Evolutionary conservation across 2,888 invertebrate genomes (phyloP).

Genomic region (Heliconius erato): DNA sequence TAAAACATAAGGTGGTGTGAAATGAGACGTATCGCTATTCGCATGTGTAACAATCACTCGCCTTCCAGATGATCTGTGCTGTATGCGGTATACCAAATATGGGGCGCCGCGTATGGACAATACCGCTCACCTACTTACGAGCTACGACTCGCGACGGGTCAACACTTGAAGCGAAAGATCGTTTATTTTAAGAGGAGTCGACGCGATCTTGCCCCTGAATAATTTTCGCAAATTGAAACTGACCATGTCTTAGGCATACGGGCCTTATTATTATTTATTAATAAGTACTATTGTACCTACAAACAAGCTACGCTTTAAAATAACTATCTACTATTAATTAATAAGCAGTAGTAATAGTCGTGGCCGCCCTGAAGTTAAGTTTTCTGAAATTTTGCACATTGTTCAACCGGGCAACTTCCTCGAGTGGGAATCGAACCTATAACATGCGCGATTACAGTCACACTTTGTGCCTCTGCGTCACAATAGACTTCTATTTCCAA

Average conservation of each 20-base stretch:
- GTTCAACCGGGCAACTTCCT: no score
- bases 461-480: no score
- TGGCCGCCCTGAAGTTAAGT: no score
- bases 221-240: conserved; percentile 7
- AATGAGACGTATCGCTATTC: conserved; percentile 5
- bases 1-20: conserved; percentile 16
- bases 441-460: no score
- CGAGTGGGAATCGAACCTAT: no score
- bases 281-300: no score
- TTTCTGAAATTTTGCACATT: no score
- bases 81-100: conserved; percentile 59
- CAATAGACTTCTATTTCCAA: not conserved
- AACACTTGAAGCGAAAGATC: conserved; percentile 44
- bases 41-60: conserved; percentile 24
- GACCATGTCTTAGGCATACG: conserved; percentile 22
- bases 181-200: conserved; percentile 35
- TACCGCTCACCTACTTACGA: conserved; percentile 62
- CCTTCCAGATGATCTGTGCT: conserved; percentile 57
- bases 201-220: not conserved
- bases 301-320: no score
- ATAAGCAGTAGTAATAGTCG: no score
- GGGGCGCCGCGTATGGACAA: conserved; percentile 62
- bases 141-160: conserved; percentile 39
- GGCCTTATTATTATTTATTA: not conserved
- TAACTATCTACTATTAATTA: no score